Percentiles rank a stretch among this genome's conserved stretches.
Evolutionary conservation across 2,888 invertebrate species (phyloP).

Genomic region (Pyrrhosoma nymphula): DNA sequence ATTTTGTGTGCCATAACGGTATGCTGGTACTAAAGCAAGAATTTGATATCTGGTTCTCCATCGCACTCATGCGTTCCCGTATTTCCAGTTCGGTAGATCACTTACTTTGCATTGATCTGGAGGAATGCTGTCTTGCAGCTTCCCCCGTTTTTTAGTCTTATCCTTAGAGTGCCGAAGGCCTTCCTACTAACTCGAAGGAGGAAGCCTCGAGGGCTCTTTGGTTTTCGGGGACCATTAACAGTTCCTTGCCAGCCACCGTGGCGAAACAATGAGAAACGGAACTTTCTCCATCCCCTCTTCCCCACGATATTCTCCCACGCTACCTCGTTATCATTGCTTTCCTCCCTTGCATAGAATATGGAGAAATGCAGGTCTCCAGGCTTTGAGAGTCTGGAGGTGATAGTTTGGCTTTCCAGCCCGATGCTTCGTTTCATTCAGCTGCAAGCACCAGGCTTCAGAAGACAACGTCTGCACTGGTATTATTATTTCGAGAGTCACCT

Average conservation of each 20-base stretch:
- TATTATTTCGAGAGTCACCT: constrained; percentile 3
- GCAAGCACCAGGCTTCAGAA: not conserved
- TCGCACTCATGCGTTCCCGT: not conserved
- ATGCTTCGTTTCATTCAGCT: not conserved
- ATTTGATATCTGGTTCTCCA: too few species aligned
- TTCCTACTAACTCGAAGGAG: not conserved
- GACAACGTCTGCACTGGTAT: not conserved
- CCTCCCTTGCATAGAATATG: not conserved
- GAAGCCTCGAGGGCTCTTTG: not conserved
- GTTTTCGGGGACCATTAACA: not conserved
- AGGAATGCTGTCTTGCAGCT: not conserved
- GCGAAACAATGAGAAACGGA: not conserved
- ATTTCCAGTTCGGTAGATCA: not conserved
- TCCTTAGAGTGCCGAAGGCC: not conserved
- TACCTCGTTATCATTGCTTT: not conserved
- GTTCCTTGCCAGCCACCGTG: not conserved
- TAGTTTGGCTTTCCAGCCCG: not conserved
- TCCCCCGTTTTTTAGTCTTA: not conserved
- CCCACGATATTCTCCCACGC: not conserved
- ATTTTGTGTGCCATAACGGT: too few species aligned
- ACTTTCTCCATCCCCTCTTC: not conserved
- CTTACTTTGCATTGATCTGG: not conserved
- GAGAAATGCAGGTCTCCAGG: not conserved
- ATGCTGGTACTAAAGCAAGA: too few species aligned
- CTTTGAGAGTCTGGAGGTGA: not conserved